Evolutionary conservation across 2,888 invertebrate genomes (phyloP).

Genomic region (Ophioninae sp.): DNA sequence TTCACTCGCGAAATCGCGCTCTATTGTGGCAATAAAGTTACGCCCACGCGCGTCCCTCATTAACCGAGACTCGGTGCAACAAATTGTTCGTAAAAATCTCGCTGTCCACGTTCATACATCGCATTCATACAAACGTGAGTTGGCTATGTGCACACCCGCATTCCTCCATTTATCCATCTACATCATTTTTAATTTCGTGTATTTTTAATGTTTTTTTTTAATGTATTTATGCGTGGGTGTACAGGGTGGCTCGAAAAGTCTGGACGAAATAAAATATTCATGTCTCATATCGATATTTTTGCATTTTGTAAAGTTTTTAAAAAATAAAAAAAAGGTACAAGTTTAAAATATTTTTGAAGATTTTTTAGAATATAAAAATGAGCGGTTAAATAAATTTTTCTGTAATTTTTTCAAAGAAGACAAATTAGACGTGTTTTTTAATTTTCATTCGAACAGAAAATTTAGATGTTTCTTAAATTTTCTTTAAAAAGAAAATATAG

Average conservation of each 20-base stretch:
- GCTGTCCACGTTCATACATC: neutral
- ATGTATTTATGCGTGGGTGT: neutral
- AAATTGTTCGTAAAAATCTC: slow-evolving; percentile 20
- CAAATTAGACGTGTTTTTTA: too few relatives aligned
- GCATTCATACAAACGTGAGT: neutral
- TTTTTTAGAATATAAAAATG: too few relatives aligned
- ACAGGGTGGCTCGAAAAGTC: neutral
- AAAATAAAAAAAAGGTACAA: too few relatives aligned
- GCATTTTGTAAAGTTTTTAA: neutral
- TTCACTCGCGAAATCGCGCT: slow-evolving; percentile 52
- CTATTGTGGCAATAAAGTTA: slow-evolving; percentile 63
- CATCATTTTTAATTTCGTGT: too few relatives aligned
- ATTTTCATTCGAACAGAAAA: too few relatives aligned
- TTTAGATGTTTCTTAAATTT: too few relatives aligned
- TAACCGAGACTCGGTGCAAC: slow-evolving; percentile 53
- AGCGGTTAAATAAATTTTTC: too few relatives aligned
- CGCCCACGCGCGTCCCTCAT: slow-evolving; percentile 67
- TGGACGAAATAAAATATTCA: neutral
- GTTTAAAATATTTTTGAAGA: too few relatives aligned
- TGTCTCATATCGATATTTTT: neutral
- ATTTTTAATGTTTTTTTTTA: too few relatives aligned
- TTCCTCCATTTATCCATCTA: too few relatives aligned
- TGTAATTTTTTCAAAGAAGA: too few relatives aligned
- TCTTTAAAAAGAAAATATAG: too few relatives aligned
- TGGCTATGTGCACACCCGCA: neutral